Conservation (phyloP, 1,140 invertebrate genomes). For the Chironomus striatipennis region DNA sequence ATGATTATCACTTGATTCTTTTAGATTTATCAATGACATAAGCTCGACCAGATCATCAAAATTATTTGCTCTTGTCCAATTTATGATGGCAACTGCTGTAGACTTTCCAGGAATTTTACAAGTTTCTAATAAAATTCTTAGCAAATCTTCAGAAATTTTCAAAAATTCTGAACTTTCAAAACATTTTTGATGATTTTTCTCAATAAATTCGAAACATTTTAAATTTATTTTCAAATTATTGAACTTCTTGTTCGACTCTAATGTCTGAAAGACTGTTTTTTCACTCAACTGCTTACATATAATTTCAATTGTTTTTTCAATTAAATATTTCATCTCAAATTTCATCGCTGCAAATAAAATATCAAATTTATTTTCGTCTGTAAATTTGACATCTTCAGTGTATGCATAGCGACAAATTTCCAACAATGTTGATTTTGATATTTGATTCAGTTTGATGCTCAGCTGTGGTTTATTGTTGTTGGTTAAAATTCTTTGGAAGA, state of each 20-base stretch:
- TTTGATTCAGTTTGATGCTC: background rate
- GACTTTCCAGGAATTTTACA: background rate
- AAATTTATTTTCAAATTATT: background rate
- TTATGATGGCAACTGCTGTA: background rate
- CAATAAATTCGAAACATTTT: background rate
- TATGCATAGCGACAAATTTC: conserved; percentile 8
- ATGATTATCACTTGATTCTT: background rate
- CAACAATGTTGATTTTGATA: background rate
- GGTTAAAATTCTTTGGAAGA: background rate
- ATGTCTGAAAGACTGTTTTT: background rate
- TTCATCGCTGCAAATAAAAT: background rate
- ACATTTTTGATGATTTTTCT: background rate
- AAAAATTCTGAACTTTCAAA: background rate
- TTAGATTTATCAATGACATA: background rate
- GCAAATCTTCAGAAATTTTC: background rate
- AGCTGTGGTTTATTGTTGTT: background rate
- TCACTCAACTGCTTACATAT: conserved; percentile 1
- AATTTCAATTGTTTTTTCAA: background rate
- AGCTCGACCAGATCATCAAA: background rate
- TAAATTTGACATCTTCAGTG: background rate
- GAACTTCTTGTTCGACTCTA: background rate
- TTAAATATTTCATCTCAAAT: conserved; percentile 18
- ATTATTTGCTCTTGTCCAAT: background rate
- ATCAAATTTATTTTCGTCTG: background rate
- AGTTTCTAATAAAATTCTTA: background rate